Percentiles rank a stretch among this genome's conserved stretches.
Conservation (phyloP, 2,113 vertebrate genomes). For the Clupea harengus region DNA sequence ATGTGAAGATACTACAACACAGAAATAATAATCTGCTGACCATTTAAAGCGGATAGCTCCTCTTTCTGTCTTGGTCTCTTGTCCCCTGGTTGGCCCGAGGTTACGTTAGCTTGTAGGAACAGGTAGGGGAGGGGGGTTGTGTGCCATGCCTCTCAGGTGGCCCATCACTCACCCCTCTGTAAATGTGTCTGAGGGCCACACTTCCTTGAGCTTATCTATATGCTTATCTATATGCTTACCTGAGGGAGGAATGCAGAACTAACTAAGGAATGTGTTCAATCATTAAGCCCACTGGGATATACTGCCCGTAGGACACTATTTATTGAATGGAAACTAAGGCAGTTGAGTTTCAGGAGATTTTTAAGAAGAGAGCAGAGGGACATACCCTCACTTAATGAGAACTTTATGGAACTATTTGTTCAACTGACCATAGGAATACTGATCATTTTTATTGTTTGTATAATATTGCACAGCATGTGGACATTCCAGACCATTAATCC, state of each 20-base stretch:
- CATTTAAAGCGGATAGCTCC: neutral
- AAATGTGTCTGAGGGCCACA: constrained; percentile 40
- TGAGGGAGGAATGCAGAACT: constrained; percentile 59
- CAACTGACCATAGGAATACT: neutral
- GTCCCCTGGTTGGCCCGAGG: neutral
- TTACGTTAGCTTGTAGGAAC: neutral
- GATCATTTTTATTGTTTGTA: neutral
- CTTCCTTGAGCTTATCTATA: constrained; percentile 55
- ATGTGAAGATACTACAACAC: neutral
- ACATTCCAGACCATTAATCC: constrained; percentile 3
- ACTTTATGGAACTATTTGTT: neutral
- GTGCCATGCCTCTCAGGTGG: neutral
- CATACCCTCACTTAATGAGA: neutral
- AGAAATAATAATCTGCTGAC: neutral
- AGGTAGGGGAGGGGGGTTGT: neutral
- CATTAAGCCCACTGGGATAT: constrained; percentile 57
- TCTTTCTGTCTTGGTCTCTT: neutral
- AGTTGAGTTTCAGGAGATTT: neutral
- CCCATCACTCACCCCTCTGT: constrained; percentile 12
- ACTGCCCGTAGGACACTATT: constrained; percentile 6
- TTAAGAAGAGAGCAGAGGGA: neutral
- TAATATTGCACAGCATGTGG: neutral
- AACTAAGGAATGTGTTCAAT: constrained; percentile 65
- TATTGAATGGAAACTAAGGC: neutral
- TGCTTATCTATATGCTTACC: constrained; percentile 64